phyloP scores from a whole-genome alignment of 2,797 vertebrate species.

The Meda fulgida region DNA sequence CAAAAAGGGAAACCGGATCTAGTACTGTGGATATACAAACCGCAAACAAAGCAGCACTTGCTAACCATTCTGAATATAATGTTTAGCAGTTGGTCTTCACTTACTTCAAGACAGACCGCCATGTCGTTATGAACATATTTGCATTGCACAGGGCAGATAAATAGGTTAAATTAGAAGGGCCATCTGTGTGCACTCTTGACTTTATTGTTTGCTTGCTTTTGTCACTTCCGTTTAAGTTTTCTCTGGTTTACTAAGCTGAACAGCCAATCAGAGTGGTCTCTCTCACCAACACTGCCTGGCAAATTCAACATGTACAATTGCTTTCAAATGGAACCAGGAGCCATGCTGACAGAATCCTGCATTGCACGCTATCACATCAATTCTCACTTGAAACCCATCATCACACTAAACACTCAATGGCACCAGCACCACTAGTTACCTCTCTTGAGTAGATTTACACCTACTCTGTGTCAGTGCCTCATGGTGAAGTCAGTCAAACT shows the following conservation, averaged over 20 bases:
- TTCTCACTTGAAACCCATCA: background rate
- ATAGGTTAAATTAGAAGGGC: background rate
- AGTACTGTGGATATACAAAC: background rate
- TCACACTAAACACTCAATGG: background rate
- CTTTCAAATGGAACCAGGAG: background rate
- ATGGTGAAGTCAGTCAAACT: background rate
- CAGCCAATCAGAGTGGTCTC: background rate
- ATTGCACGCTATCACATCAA: background rate
- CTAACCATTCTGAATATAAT: background rate
- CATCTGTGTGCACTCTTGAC: background rate
- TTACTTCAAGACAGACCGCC: background rate
- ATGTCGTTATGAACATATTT: background rate
- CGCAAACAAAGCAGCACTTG: background rate
- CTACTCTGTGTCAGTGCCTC: background rate
- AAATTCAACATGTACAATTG: background rate
- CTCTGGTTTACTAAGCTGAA: background rate
- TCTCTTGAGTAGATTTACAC: background rate
- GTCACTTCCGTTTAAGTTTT: background rate
- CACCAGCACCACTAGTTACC: background rate
- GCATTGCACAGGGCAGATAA: background rate
- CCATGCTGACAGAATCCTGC: background rate
- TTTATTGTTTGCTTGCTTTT: background rate
- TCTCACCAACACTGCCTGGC: background rate
- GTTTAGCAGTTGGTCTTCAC: background rate
- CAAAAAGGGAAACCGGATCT: background rate